phyloP scores from a whole-genome alignment of 2,113 vertebrate species.

The Craseonycteris thonglongyai region DNA sequence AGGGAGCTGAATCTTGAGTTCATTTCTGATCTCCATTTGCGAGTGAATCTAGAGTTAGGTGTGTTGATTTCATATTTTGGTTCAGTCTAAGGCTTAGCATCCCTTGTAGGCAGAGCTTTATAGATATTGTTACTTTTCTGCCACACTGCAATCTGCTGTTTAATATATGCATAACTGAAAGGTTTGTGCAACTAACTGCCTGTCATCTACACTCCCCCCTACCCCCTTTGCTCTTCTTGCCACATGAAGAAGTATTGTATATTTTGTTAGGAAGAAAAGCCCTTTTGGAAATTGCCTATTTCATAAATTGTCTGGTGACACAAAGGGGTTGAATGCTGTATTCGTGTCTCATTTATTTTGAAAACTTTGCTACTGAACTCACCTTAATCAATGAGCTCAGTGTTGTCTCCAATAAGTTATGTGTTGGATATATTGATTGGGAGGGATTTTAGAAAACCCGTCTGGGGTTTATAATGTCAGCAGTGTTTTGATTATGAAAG shows the following conservation, averaged over 20 bases:
- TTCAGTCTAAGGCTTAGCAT: neutral
- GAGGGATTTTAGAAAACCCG: slow-evolving; percentile 86
- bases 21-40: slow-evolving; percentile 24
- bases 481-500: slow-evolving; percentile 83
- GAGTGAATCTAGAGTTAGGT: neutral
- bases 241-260: neutral
- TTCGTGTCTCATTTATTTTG: slow-evolving; percentile 90
- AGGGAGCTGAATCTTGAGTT: slow-evolving; percentile 2
- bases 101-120: slow-evolving; percentile 26
- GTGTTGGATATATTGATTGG: slow-evolving; percentile 89
- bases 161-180: slow-evolving; percentile 41
- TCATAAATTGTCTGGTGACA: slow-evolving; percentile 65
- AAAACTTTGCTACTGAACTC: slow-evolving; percentile 84
- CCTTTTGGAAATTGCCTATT: slow-evolving; percentile 63
- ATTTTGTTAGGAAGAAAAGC: slow-evolving; percentile 37
- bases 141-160: neutral
- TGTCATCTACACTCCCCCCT: neutral
- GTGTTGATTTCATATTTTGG: slow-evolving; percentile 28
- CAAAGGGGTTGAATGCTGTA: slow-evolving; percentile 62
- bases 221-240: slow-evolving; percentile 11
- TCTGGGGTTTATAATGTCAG: slow-evolving; percentile 92
- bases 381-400: slow-evolving; percentile 91
- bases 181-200: neutral
- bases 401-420: slow-evolving; percentile 87
- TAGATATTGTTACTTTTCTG: neutral